Percentiles rank a stretch among this genome's conserved stretches.
Evolutionary conservation across 2,888 invertebrate genomes (phyloP).

Genomic region (Ptilodon capucinus): DNA sequence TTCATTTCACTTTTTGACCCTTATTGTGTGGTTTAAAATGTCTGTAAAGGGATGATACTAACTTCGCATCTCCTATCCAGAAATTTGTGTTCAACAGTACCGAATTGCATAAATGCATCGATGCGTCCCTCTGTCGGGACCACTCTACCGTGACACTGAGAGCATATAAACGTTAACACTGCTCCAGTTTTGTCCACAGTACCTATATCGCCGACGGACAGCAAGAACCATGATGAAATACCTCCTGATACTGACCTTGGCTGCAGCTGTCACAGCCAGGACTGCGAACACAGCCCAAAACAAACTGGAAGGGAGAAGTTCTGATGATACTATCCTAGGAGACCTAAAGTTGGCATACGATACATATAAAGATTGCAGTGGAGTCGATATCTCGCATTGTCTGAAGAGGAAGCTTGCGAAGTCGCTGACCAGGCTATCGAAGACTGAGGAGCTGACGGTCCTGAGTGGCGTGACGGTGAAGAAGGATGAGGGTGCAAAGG

Average conservation of each 20-base stretch:
- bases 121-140: conserved; percentile 71
- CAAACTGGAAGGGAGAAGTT: conserved; percentile 66
- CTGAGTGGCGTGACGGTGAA: conserved; percentile 90
- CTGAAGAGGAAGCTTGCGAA: conserved; percentile 91
- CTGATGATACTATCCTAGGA: conserved; percentile 80
- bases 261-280: conserved; percentile 76
- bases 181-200: conserved; percentile 71
- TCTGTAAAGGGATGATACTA: too few relatives aligned
- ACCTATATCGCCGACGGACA: conserved; percentile 66
- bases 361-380: conserved; percentile 91
- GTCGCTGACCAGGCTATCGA: conserved; percentile 88
- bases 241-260: conserved; percentile 81
- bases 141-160: conserved; percentile 77
- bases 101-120: conserved; percentile 70
- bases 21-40: too few relatives aligned
- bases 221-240: conserved; percentile 83
- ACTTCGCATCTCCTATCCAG: neutral
- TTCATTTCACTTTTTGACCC: too few relatives aligned
- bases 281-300: conserved; percentile 78
- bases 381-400: conserved; percentile 86
- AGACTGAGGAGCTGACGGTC: conserved; percentile 86
- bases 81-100: conserved; percentile 33
- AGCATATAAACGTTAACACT: conserved; percentile 76
- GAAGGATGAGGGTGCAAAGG: conserved; percentile 81
- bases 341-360: conserved; percentile 89